A percentile compares a stretch with the other conserved stretches of the same genome.
phyloP scores from a whole-genome alignment of 2,888 invertebrate species.

The Elysia crispata region DNA sequence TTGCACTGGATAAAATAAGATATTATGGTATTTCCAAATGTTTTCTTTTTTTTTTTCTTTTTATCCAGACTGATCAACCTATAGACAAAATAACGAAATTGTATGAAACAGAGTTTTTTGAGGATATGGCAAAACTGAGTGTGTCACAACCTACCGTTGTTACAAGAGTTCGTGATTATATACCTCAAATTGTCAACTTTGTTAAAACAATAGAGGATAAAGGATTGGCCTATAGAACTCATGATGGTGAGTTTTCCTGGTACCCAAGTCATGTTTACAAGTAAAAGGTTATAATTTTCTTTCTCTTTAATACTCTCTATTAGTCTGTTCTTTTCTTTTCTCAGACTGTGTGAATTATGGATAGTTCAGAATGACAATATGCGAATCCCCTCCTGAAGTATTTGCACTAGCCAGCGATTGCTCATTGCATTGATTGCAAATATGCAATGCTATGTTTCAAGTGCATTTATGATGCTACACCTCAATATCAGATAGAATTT shows the following conservation, averaged over 20 bases:
- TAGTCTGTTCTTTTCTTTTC: too few species aligned
- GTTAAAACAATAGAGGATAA: slow-evolving; percentile 83
- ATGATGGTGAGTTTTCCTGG: slow-evolving; percentile 40
- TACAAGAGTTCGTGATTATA: slow-evolving; percentile 88
- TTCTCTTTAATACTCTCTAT: too few species aligned
- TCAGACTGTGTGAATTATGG: too few species aligned
- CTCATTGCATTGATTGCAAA: too few species aligned
- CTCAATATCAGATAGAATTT: too few species aligned
- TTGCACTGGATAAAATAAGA: neutral
- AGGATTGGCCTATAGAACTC: slow-evolving; percentile 84
- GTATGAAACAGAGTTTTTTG: slow-evolving; percentile 90
- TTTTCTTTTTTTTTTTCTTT: neutral
- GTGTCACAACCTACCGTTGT: slow-evolving; percentile 85
- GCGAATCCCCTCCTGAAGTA: too few species aligned
- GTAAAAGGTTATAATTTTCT: too few species aligned
- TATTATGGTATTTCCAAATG: neutral
- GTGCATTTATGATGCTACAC: too few species aligned
- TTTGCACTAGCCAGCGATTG: too few species aligned
- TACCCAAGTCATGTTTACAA: too few species aligned
- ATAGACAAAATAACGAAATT: slow-evolving; percentile 81
- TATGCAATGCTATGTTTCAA: too few species aligned
- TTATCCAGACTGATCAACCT: slow-evolving; percentile 79
- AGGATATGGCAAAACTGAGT: slow-evolving; percentile 86
- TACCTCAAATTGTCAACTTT: slow-evolving; percentile 87
- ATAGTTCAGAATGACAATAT: too few species aligned